Percentiles rank a stretch among this genome's conserved stretches.
Evolutionary conservation across 2,797 vertebrate species (phyloP).

Genomic region (Holocentrus rufus): DNA sequence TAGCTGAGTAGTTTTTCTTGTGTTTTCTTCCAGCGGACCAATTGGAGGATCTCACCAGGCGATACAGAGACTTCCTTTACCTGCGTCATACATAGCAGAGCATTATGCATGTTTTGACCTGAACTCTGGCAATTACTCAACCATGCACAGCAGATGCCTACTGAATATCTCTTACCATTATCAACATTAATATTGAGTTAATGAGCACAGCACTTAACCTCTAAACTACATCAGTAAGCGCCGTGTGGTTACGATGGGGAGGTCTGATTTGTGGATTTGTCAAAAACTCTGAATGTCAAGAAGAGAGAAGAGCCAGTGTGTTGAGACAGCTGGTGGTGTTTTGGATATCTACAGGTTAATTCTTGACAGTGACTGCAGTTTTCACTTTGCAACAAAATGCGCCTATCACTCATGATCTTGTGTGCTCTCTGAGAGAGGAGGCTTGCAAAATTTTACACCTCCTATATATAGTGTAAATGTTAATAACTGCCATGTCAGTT

Average conservation of each 20-base stretch:
- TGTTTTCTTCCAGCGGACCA: conserved; percentile 69
- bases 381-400: not conserved
- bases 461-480: too few species aligned
- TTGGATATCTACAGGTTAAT: too few species aligned
- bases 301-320: not conserved
- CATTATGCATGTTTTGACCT: not conserved
- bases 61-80: conserved; percentile 61
- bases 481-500: too few species aligned
- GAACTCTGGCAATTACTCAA: not conserved
- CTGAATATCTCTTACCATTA: not conserved
- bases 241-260: too few species aligned
- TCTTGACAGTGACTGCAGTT: too few species aligned
- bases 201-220: too few species aligned
- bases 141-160: not conserved
- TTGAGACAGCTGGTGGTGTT: not conserved
- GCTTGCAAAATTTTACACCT: too few species aligned
- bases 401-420: not conserved
- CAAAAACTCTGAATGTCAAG: not conserved
- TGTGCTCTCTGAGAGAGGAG: not conserved
- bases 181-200: not conserved
- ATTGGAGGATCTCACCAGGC: conserved; percentile 70
- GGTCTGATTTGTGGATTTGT: not conserved
- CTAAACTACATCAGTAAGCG: too few species aligned
- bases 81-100: conserved; percentile 35
- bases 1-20: not conserved